phyloP scores from a whole-genome alignment of 2,888 invertebrate species.

The Melanargia galathea region DNA sequence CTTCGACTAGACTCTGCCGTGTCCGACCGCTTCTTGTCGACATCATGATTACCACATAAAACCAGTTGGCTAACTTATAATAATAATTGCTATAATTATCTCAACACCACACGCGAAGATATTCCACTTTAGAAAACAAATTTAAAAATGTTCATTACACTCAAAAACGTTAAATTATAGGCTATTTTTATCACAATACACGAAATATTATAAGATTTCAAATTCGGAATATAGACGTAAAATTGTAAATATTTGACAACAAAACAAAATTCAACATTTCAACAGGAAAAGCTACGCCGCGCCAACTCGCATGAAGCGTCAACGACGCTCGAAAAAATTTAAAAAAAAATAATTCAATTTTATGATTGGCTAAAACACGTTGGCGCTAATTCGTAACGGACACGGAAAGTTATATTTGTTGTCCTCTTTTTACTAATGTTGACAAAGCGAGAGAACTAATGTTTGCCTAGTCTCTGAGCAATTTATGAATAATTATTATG shows the following conservation, averaged over 20 bases:
- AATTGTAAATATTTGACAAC: not conserved
- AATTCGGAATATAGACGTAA: not conserved
- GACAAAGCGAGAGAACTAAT: not conserved
- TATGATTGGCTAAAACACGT: slow-evolving; percentile 70
- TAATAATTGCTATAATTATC: slow-evolving; percentile 62
- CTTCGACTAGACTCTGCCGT: slow-evolving; percentile 59
- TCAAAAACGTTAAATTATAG: not conserved
- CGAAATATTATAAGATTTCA: not conserved
- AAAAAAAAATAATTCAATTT: slow-evolving; percentile 54
- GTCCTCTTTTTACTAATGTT: slow-evolving; percentile 11
- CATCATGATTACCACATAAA: slow-evolving; percentile 48
- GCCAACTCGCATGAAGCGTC: slow-evolving; percentile 60
- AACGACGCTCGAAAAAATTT: slow-evolving; percentile 71
- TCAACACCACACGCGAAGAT: slow-evolving; percentile 62
- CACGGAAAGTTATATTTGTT: slow-evolving; percentile 35
- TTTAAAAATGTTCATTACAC: not conserved
- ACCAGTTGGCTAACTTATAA: slow-evolving; percentile 39
- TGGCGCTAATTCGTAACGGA: slow-evolving; percentile 44
- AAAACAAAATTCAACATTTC: slow-evolving; percentile 6
- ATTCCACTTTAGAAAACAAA: slow-evolving; percentile 38
- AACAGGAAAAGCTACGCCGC: slow-evolving; percentile 34
- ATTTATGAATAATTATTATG: not conserved
- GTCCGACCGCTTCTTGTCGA: slow-evolving; percentile 72
- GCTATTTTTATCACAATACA: not conserved
- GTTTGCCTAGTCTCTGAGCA: not conserved